Evolutionary conservation across 2,113 vertebrate species (phyloP).

Genomic region (cat (Felis catus)): DNA sequence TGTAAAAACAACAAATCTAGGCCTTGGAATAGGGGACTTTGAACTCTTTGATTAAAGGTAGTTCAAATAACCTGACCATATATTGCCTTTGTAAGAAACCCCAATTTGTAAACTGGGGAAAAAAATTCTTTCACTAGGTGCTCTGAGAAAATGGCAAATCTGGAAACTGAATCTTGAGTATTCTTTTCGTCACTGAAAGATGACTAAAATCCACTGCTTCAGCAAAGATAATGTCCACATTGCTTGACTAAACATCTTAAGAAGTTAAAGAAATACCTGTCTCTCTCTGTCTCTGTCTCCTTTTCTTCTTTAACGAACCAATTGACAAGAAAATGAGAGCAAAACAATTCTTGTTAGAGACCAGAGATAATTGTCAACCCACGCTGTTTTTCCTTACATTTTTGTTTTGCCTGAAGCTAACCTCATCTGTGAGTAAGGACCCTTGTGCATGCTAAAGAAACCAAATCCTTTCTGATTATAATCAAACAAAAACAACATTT

Average conservation of each 20-base stretch:
- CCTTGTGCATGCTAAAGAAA: not conserved
- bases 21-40: constrained; percentile 54
- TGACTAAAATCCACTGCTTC: not conserved
- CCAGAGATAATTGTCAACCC: constrained; percentile 38
- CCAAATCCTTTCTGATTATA: not conserved
- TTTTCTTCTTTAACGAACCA: not conserved
- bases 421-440: not conserved
- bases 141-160: not conserved
- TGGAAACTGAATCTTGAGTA: not conserved
- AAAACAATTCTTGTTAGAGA: constrained; percentile 1
- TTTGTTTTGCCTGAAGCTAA: constrained; percentile 65
- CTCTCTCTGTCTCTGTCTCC: not conserved
- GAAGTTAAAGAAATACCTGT: not conserved
- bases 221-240: not conserved
- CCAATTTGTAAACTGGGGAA: constrained; percentile 3
- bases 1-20: constrained; percentile 63
- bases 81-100: not conserved
- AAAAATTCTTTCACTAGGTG: not conserved
- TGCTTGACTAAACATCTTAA: not conserved
- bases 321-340: not conserved
- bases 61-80: constrained; percentile 72
- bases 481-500: constrained; percentile 36
- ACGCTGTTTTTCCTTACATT: not conserved
- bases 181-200: not conserved
- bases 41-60: constrained; percentile 73